Conservation (phyloP, 2,888 invertebrate genomes). For the Cecidostiba fungosa region DNA sequence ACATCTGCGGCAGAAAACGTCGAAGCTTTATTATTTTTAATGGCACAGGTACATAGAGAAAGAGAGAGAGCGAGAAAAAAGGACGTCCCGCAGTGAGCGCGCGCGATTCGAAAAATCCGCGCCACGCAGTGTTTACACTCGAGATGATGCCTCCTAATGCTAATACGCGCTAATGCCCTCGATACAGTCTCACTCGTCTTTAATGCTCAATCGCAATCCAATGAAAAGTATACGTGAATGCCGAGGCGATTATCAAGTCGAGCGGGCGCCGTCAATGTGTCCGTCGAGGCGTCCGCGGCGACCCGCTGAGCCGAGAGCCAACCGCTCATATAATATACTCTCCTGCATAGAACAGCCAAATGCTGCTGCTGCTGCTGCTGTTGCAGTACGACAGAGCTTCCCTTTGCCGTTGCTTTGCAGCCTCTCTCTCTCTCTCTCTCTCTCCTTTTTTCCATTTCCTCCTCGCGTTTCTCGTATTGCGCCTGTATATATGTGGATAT, state of each 20-base stretch:
- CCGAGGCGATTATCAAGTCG: constrained; percentile 79
- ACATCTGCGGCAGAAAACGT: constrained; percentile 40
- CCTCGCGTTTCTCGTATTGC: constrained; percentile 52
- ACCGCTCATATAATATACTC: not conserved
- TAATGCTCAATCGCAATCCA: constrained; percentile 80
- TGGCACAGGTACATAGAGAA: constrained; percentile 38
- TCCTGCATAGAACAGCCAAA: not conserved
- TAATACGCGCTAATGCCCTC: constrained; percentile 77
- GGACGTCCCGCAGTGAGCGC: constrained; percentile 73
- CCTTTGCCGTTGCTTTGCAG: constrained; percentile 69
- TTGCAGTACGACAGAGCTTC: not conserved
- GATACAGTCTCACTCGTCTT: constrained; percentile 52
- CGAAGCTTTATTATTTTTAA: constrained; percentile 57
- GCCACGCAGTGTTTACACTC: constrained; percentile 79
- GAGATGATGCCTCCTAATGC: constrained; percentile 80
- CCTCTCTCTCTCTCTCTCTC: constrained; percentile 59
- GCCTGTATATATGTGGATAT: not conserved
- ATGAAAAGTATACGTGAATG: constrained; percentile 79
- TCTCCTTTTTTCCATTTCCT: constrained; percentile 54
- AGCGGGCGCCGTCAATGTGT: constrained; percentile 80
- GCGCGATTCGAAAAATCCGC: constrained; percentile 74
- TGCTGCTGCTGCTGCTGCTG: not conserved
- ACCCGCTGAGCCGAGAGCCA: constrained; percentile 78
- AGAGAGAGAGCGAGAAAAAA: constrained; percentile 61
- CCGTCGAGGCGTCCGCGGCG: constrained; percentile 79